Evolutionary conservation across 2,797 vertebrate genomes (phyloP).

Genomic region (Tapirus indicus): DNA sequence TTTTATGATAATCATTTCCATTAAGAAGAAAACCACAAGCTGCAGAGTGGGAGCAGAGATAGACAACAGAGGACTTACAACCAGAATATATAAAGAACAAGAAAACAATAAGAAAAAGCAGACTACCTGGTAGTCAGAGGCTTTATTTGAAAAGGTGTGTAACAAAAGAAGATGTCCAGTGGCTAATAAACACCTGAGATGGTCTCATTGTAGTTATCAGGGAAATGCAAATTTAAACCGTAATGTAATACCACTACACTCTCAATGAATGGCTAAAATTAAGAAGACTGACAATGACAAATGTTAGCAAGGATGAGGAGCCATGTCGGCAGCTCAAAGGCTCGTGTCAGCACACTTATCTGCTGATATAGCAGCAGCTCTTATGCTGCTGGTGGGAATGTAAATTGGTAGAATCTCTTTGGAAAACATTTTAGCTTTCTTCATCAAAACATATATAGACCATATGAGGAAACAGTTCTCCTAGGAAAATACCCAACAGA

Average conservation of each 20-base stretch:
- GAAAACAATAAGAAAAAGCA: conserved; percentile 33
- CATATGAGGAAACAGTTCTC: conserved; percentile 13
- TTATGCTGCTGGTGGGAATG: not conserved
- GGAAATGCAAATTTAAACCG: conserved; percentile 30
- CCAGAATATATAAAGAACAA: conserved; percentile 32
- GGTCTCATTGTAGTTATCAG: not conserved
- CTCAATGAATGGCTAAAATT: not conserved
- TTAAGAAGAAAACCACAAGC: conserved; percentile 11
- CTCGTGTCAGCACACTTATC: not conserved
- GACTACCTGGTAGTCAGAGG: not conserved
- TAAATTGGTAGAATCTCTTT: conserved; percentile 23
- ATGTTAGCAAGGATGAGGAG: not conserved
- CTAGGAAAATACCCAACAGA: conserved; percentile 34
- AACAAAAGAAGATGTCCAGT: not conserved
- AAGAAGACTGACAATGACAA: not conserved
- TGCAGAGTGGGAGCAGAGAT: not conserved
- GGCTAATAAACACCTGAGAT: not conserved
- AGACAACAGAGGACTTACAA: not conserved
- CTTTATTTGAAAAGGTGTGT: not conserved
- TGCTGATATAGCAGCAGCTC: not conserved
- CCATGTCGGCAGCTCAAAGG: not conserved
- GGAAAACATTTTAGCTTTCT: conserved; percentile 50
- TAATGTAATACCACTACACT: not conserved
- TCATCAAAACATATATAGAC: not conserved
- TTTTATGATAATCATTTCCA: conserved; percentile 33